Percentiles rank a stretch among this genome's conserved stretches.
phyloP scores from a whole-genome alignment of 1,140 invertebrate species.

The Scaptodrosophila lebanonensis region DNA sequence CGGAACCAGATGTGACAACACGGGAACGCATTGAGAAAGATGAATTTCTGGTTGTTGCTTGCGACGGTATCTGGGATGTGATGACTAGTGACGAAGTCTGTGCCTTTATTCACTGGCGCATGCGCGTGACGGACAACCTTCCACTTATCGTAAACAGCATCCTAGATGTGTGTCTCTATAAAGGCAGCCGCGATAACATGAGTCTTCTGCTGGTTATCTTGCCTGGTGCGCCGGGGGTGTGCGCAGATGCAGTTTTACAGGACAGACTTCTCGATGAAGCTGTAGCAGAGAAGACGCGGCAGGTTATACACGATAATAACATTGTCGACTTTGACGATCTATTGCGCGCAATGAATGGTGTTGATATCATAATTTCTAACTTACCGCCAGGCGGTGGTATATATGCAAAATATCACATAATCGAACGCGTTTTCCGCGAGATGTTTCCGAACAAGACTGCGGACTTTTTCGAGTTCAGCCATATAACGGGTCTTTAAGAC shows the following conservation, averaged over 20 bases:
- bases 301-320: not conserved
- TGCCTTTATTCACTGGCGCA: slow-evolving; percentile 91
- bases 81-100: slow-evolving; percentile 96
- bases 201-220: slow-evolving; percentile 97
- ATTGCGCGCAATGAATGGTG: not conserved
- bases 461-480: no score
- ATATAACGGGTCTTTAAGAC: no score
- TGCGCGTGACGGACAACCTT: slow-evolving; percentile 91
- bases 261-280: slow-evolving; percentile 89
- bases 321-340: not conserved
- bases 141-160: slow-evolving; percentile 94
- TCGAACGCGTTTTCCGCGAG: not conserved
- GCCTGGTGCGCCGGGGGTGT: slow-evolving; percentile 90
- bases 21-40: slow-evolving; percentile 86
- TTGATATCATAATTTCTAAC: no score
- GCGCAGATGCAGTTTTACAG: slow-evolving; percentile 87
- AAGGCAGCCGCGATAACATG: slow-evolving; percentile 99
- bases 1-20: slow-evolving; percentile 94
- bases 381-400: not conserved
- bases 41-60: slow-evolving; percentile 96
- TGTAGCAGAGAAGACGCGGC: slow-evolving; percentile 79
- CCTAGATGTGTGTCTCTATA: slow-evolving; percentile 97
- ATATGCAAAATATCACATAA: not conserved
- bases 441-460: not conserved
- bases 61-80: slow-evolving; percentile 99